Evolutionary conservation across 2,797 vertebrate genomes (phyloP).

Genomic region (Acanthurus lineatus): DNA sequence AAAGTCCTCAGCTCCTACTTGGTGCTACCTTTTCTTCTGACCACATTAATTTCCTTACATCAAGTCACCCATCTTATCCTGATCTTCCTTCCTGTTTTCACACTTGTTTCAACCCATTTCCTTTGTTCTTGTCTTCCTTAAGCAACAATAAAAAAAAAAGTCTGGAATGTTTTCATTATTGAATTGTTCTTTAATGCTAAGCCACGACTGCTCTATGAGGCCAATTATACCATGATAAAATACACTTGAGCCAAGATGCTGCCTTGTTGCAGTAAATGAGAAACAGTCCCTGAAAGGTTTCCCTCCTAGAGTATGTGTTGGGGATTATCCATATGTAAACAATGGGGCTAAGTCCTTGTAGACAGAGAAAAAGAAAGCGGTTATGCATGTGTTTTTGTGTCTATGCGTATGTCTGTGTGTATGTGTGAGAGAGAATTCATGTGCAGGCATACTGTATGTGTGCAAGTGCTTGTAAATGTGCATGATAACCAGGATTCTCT

Average conservation of each 20-base stretch:
- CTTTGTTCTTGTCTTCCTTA: constrained; percentile 16
- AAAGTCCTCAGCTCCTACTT: constrained; percentile 27
- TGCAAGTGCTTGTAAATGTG: neutral
- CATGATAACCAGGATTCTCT: constrained; percentile 21
- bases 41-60: constrained; percentile 35
- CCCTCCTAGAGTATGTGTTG: constrained; percentile 43
- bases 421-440: constrained; percentile 1
- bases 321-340: constrained; percentile 66
- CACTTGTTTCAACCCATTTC: constrained; percentile 13
- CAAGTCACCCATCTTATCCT: constrained; percentile 20
- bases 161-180: constrained; percentile 16
- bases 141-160: constrained; percentile 5
- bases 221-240: constrained; percentile 53
- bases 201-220: constrained; percentile 22
- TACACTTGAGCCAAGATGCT: constrained; percentile 41
- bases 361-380: constrained; percentile 1
- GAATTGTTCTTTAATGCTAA: constrained; percentile 20
- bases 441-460: neutral
- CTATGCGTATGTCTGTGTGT: constrained; percentile 5
- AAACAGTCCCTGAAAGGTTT: constrained; percentile 49
- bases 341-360: constrained; percentile 50
- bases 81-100: constrained; percentile 24
- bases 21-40: constrained; percentile 32
- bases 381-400: constrained; percentile 17
- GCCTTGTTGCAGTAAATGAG: constrained; percentile 46